These are phyloP conservation scores for Cercopithecus mona DNA, from an alignment of 2,113 vertebrate species.

Conservation along the genomic window DNA sequence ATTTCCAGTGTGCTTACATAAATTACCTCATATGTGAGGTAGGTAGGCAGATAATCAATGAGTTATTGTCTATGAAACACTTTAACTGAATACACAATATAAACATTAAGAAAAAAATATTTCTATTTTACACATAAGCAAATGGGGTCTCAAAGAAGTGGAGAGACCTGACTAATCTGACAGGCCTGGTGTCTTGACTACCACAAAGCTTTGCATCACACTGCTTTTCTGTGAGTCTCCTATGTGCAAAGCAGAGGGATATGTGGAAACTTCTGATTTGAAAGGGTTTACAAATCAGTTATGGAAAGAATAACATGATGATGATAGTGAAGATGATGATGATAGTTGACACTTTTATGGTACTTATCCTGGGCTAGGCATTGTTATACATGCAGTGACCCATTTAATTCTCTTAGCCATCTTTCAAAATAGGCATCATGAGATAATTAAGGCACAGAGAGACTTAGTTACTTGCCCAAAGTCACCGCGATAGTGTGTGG, in stretches of 20 bases:
- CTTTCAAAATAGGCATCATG: background rate
- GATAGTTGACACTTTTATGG: background rate
- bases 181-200: background rate
- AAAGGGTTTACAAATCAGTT: background rate
- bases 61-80: background rate
- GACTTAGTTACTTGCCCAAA: background rate
- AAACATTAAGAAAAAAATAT: background rate
- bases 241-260: background rate
- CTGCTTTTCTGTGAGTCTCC: background rate
- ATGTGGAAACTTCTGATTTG: background rate
- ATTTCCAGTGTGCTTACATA: background rate
- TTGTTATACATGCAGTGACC: background rate
- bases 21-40: background rate
- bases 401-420: background rate
- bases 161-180: background rate
- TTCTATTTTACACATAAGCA: background rate
- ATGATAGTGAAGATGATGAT: background rate
- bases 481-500: background rate
- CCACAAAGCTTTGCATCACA: background rate
- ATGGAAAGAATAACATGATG: background rate
- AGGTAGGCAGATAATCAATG: background rate
- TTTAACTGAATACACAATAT: background rate
- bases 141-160: background rate
- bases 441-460: constrained; percentile 1
- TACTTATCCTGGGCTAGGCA: background rate